These are phyloP conservation scores for Pipistrellus nathusii DNA, from an alignment of 2,797 vertebrate genomes.

Conservation along the genomic window DNA sequence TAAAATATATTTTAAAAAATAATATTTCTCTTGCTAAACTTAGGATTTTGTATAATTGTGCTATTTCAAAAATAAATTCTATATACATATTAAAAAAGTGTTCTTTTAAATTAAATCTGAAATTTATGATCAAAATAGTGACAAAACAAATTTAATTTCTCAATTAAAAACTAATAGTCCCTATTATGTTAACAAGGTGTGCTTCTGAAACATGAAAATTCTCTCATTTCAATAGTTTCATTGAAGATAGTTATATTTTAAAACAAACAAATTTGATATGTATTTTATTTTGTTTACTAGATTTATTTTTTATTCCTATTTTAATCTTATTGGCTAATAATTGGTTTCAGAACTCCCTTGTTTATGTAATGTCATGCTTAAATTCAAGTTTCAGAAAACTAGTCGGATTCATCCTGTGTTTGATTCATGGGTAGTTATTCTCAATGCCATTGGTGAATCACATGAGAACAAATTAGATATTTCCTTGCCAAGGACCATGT, in stretches of 20 bases:
- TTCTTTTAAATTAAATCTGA: background rate
- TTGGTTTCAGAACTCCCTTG: background rate
- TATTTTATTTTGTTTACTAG: background rate
- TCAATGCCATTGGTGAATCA: background rate
- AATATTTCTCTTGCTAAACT: background rate
- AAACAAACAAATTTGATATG: background rate
- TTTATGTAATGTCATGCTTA: background rate
- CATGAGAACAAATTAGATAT: accelerated
- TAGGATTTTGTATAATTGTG: background rate
- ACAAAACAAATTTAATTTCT: background rate
- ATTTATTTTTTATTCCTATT: background rate
- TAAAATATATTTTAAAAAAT: no score
- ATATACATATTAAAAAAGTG: background rate
- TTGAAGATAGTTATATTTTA: background rate
- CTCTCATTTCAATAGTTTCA: background rate
- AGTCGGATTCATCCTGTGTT: background rate
- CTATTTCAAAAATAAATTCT: background rate
- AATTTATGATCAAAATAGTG: background rate
- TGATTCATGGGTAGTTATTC: no score
- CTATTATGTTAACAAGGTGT: background rate
- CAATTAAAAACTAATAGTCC: background rate
- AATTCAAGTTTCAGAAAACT: background rate
- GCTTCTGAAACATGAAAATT: background rate
- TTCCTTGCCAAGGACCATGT: background rate
- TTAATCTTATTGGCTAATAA: background rate